Evolutionary conservation across 1,140 invertebrate genomes (phyloP).

Genomic region (Portunus trituberculatus): DNA sequence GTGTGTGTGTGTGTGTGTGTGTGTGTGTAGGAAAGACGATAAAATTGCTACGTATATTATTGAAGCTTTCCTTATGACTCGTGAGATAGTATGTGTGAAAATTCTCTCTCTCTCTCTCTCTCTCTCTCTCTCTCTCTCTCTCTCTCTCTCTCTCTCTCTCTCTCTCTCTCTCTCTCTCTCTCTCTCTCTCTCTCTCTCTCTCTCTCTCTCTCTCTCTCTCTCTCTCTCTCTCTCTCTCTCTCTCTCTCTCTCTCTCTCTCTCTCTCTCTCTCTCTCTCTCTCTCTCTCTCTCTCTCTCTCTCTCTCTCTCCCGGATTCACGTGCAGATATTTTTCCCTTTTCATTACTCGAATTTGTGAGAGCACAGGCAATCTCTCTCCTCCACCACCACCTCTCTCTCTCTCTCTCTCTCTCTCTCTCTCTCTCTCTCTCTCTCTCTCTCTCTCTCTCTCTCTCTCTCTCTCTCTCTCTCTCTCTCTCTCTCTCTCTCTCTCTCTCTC

Average conservation of each 20-base stretch:
- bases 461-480: too few species aligned
- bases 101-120: background rate
- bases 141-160: conserved; percentile 41
- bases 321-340: background rate
- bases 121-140: conserved; percentile 40
- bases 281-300: background rate
- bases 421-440: too few species aligned
- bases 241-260: conserved; percentile 37
- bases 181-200: conserved; percentile 41
- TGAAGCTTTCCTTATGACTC: too few species aligned
- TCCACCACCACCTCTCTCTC: background rate
- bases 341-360: background rate
- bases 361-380: background rate
- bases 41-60: too few species aligned
- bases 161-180: conserved; percentile 37
- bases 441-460: too few species aligned
- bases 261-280: conserved; percentile 40
- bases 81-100: too few species aligned
- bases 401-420: background rate
- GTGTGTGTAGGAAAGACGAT: too few species aligned
- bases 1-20: background rate
- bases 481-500: too few species aligned
- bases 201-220: conserved; percentile 36
- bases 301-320: background rate
- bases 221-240: conserved; percentile 41